phyloP scores from a whole-genome alignment of 1,140 invertebrate genomes.

The Oryzaephilus surinamensis region DNA sequence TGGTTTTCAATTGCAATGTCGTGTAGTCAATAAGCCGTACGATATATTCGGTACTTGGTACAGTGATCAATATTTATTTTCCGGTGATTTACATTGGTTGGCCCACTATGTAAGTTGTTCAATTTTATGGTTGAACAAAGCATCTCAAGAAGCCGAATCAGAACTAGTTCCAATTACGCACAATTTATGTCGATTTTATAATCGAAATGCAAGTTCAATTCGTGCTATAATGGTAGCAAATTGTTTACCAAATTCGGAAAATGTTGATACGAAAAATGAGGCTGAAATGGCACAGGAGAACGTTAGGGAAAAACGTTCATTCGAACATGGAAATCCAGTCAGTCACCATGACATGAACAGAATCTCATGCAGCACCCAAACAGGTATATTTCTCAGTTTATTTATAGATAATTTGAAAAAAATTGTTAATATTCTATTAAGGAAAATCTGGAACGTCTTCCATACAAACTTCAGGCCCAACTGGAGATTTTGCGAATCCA shows the following conservation, averaged over 20 bases:
- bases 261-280: constrained; percentile 25
- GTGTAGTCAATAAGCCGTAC: constrained; percentile 77
- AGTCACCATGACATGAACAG: constrained; percentile 41
- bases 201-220: constrained; percentile 71
- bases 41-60: constrained; percentile 88
- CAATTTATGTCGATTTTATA: constrained; percentile 69
- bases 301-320: constrained; percentile 11
- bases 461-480: not conserved
- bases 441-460: too few relatives aligned
- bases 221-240: constrained; percentile 65
- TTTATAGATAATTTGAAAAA: constrained; percentile 10
- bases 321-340: constrained; percentile 42
- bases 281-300: constrained; percentile 20
- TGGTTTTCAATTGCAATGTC: constrained; percentile 64
- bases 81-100: constrained; percentile 70
- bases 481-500: constrained; percentile 21
- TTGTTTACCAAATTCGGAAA: constrained; percentile 41
- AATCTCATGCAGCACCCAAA: constrained; percentile 7
- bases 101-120: constrained; percentile 70
- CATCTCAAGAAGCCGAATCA: constrained; percentile 66
- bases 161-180: constrained; percentile 74
- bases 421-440: too few relatives aligned
- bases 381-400: too few relatives aligned
- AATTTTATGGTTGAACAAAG: constrained; percentile 76
- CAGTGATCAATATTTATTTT: constrained; percentile 70